phyloP scores from a whole-genome alignment of 2,113 vertebrate genomes.

The Gobius niger region DNA sequence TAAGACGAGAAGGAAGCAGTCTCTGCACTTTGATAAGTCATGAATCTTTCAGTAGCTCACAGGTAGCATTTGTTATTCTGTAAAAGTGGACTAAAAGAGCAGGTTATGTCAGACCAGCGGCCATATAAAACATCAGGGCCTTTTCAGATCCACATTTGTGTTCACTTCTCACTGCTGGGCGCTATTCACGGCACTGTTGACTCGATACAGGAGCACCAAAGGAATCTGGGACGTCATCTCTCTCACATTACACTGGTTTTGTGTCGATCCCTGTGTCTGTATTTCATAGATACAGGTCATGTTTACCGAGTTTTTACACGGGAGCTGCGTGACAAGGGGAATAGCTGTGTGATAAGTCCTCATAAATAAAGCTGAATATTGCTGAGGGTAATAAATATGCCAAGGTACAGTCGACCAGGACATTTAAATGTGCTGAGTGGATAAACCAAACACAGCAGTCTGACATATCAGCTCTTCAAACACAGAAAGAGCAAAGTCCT shows the following conservation, averaged over 20 bases:
- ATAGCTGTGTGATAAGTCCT: slow-evolving; percentile 39
- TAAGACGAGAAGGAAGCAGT: slow-evolving; percentile 32
- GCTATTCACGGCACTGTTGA: slow-evolving; percentile 59
- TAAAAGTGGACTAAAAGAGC: slow-evolving; percentile 4
- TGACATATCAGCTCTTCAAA: slow-evolving; percentile 15
- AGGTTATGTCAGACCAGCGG: slow-evolving; percentile 32
- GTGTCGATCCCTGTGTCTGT: slow-evolving; percentile 30
- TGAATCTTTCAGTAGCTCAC: slow-evolving; percentile 12
- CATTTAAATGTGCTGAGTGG: slow-evolving; percentile 27
- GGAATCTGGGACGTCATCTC: slow-evolving; percentile 46
- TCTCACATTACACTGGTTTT: slow-evolving; percentile 51
- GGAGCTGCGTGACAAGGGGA: slow-evolving; percentile 22
- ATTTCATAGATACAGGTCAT: slow-evolving; percentile 23
- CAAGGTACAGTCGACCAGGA: slow-evolving; percentile 7
- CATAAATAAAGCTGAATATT: slow-evolving; percentile 18
- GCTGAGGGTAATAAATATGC: slow-evolving; percentile 46
- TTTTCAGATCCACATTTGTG: slow-evolving; percentile 41
- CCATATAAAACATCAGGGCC: slow-evolving; percentile 25
- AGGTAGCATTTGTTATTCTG: slow-evolving; percentile 22
- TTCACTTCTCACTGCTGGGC: slow-evolving; percentile 35
- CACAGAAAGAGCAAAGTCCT: background rate
- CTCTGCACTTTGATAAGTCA: slow-evolving; percentile 9
- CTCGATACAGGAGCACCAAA: slow-evolving; percentile 44
- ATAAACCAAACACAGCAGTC: slow-evolving; percentile 5
- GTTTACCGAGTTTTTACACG: background rate